Evolutionary conservation across 2,888 invertebrate species (phyloP).

Genomic region (Ceratothoa steindachneri): DNA sequence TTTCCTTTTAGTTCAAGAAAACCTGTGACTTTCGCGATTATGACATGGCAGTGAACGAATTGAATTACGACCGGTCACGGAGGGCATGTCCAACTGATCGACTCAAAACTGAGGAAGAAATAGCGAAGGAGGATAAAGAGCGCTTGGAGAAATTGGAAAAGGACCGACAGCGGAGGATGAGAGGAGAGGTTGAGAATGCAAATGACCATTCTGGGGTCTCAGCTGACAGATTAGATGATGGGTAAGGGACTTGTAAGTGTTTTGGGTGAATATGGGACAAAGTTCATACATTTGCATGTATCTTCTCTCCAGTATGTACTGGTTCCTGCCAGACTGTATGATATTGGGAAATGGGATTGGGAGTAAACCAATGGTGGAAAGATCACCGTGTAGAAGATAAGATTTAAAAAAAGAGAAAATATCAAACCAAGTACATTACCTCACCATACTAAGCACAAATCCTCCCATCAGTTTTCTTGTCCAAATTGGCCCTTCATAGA

Average conservation of each 20-base stretch:
- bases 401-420: too few relatives aligned
- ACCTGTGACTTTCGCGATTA: conserved; percentile 55
- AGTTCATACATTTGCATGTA: too few relatives aligned
- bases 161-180: conserved; percentile 74
- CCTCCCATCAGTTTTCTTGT: too few relatives aligned
- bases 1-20: conserved; percentile 33
- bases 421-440: too few relatives aligned
- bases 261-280: neutral
- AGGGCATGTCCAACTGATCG: conserved; percentile 60
- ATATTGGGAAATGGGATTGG: too few relatives aligned
- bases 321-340: too few relatives aligned
- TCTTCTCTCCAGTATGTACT: too few relatives aligned
- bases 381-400: too few relatives aligned
- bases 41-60: conserved; percentile 72
- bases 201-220: conserved; percentile 62
- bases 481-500: too few relatives aligned
- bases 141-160: conserved; percentile 71
- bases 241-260: conserved; percentile 50
- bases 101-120: conserved; percentile 75
- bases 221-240: conserved; percentile 45
- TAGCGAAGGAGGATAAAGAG: conserved; percentile 72
- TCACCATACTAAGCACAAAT: too few relatives aligned
- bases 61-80: conserved; percentile 66
- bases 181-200: conserved; percentile 70
- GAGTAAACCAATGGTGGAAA: too few relatives aligned